Base-by-base conservation (phyloP, 2,888 invertebrate genomes). In the Heliothis peltigera region DNA sequence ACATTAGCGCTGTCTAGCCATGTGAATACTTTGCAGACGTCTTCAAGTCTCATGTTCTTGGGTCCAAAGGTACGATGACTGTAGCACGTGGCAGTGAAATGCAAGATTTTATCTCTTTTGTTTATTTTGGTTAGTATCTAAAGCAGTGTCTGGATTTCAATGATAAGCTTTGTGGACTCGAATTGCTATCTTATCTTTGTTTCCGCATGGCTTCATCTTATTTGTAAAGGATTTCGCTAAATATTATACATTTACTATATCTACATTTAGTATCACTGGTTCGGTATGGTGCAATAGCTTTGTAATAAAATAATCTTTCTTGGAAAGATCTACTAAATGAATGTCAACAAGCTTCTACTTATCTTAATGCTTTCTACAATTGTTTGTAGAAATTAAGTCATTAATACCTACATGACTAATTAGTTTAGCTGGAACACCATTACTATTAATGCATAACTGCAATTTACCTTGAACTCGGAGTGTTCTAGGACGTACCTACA, bases 101-200 rank as follows among this genome's bases (percentile, higher is more conserved):
- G 79, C 57, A 63, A 75, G 49, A 69, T 72, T 63, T 76, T 80
- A 83, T 84, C 80, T 64, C 35, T 17, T 71, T 54, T 82, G 78
- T 88, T 85, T 86, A 77, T 85, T 84, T 87, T 82, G 76, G 78
- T 67, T 79, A 66, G 70, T 85, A 84, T 70, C 62, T 70, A 64
- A 70, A 73, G 64, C 69, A 58, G 68, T 70, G 74, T 78, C 79
- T 76, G 75, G 78, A 77, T 81, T 84, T 75, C 55, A 68, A 58
- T 53, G 82, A 85, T 84, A 83, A 66, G 51, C 54, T 68, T 47
- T 66, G 70, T 72, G 44, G 69, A 77, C 59, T 75, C 21, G 48
- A 51, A 75, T 52, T 58, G n/a, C 63, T 66, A 66, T 77, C 73
- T 75, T 66, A 75, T 75, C 74, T 57, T 18, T 51, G 66, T 72